A percentile compares a stretch with the other conserved stretches of the same genome.
Conservation (phyloP, 2,888 invertebrate genomes). For the Hypomecis punctinalis region DNA sequence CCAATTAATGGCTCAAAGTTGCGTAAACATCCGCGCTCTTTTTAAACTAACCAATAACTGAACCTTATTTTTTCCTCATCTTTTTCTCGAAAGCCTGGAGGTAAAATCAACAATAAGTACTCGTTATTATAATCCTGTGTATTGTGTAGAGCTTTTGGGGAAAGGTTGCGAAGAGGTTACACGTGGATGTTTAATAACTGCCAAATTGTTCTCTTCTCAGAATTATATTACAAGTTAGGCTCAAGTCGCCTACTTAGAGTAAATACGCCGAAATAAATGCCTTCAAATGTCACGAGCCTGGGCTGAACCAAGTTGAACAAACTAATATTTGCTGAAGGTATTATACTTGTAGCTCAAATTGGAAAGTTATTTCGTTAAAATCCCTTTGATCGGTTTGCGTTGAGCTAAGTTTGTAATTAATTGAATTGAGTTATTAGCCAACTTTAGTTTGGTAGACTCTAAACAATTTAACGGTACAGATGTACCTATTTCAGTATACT, state of each 20-base stretch:
- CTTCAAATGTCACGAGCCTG: not conserved
- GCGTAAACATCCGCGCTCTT: too few relatives aligned
- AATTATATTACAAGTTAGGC: conserved; percentile 1
- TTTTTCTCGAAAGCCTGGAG: not conserved
- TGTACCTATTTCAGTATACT: too few relatives aligned
- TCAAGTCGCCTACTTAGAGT: not conserved
- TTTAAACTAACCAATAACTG: not conserved
- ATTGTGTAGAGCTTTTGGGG: not conserved
- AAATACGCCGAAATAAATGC: conserved; percentile 2
- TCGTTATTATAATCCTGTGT: not conserved
- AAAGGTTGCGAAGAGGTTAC: conserved; percentile 5
- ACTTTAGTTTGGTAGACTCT: not conserved
- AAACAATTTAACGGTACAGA: not conserved
- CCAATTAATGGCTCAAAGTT: too few relatives aligned
- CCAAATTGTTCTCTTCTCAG: not conserved
- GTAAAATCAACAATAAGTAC: conserved; percentile 1
- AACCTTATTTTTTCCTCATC: not conserved
- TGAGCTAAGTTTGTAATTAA: not conserved
- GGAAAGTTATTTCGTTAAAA: not conserved
- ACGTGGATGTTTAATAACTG: conserved; percentile 3
- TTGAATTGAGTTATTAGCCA: not conserved
- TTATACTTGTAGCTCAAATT: not conserved
- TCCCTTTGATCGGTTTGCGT: not conserved
- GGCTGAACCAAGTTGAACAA: not conserved
- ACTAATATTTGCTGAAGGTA: not conserved